Evolutionary conservation across 2,888 invertebrate genomes (phyloP), one percentile per base, ranked within the genome.

Genomic region (Muscina levida): DNA sequence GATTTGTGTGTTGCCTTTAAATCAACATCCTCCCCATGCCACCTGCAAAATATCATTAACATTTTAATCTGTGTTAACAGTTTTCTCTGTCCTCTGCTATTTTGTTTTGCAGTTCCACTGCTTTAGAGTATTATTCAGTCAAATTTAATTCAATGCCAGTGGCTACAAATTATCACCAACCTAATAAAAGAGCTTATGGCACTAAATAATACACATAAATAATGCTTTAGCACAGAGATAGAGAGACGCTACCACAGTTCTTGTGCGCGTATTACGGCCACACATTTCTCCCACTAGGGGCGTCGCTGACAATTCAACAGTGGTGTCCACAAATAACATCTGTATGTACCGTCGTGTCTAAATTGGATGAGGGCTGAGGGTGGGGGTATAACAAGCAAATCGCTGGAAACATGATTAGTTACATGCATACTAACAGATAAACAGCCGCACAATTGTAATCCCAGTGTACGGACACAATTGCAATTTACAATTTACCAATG

Each of bases 81-180:
- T 51, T 51, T 1, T 51, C 19, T 19, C 19, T 51, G 2, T 44
- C 11, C n/a, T n/a, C n/a, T n/a, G n/a, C n/a, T n/a, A 13, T 44
- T 44, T 44, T 44, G 4, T 8, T 31, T 3, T 31, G 31, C 31
- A 8, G n/a, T n/a, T n/a, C 4, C 10, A 6, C 37, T 37, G 46
- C 15, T 6, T n/a, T 46, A 19, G 48, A 19, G 0, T 8, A 48
- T 15, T 19, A 48, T 48, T 48, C 19, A 13, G 13, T 53, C 22
- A 6, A 59, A 72, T 72, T 51, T 62, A 62, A 72, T 72, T 72
- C 59, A 72, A 72, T 62, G 39, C 72, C 48, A 48, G 59, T 48
- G 62, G 72, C 72, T 72, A 62, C 31, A 72, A 72, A 72, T 72
- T 62, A 72, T 72, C 72, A 72, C 59, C 72, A 62, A 48, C 62